A percentile compares a stretch with the other conserved stretches of the same genome.
phyloP scores from a whole-genome alignment of 92 coral and sea anemone genomes.

The Phenganax marumi region DNA sequence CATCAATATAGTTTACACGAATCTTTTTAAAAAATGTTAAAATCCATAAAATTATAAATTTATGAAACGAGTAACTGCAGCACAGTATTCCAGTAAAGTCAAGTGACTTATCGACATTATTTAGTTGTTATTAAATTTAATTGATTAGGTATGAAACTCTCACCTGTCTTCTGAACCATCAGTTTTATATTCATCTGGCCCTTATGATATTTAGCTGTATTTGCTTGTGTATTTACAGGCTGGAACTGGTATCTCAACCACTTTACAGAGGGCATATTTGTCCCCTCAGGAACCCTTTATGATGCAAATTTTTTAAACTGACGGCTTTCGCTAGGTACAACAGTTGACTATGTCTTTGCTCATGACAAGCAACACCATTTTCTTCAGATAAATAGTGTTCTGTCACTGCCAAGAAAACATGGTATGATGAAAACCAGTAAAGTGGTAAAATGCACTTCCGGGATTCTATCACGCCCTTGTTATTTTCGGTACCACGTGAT shows the following conservation, averaged over 20 bases:
- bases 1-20: constrained; percentile 5
- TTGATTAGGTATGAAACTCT: constrained; percentile 10
- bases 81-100: constrained; percentile 5
- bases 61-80: not conserved
- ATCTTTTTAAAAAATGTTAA: not conserved
- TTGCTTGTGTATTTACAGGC: constrained; percentile 42
- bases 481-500: not conserved
- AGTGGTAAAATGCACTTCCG: not conserved
- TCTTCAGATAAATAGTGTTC: constrained; percentile 39
- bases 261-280: constrained; percentile 36
- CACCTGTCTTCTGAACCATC: constrained; percentile 45
- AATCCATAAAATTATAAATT: constrained; percentile 14
- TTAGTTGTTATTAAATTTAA: not conserved
- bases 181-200: constrained; percentile 19
- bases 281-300: constrained; percentile 42
- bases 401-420: no score
- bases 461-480: not conserved
- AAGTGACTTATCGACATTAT: not conserved
- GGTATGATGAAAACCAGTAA: not conserved
- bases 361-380: constrained; percentile 28
- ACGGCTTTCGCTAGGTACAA: constrained; percentile 34
- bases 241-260: constrained; percentile 52
- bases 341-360: constrained; percentile 33
- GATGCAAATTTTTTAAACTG: constrained; percentile 35
- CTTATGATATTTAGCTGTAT: constrained; percentile 40